phyloP scores from a whole-genome alignment of 2,113 vertebrate species.

The Aviceda subcristata region DNA sequence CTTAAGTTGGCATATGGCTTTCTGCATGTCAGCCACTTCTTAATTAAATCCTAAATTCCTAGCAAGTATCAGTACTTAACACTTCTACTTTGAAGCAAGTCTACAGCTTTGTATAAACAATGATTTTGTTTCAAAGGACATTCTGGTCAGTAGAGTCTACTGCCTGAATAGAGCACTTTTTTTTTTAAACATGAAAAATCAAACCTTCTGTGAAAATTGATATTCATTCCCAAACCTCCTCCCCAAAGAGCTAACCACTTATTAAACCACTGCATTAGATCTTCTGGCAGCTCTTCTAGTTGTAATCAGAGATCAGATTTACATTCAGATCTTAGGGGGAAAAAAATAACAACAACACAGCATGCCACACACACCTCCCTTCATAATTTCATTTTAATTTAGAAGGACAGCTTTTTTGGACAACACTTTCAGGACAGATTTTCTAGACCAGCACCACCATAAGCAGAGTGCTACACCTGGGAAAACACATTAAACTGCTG shows the following conservation, averaged over 20 bases:
- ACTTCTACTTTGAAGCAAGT: neutral
- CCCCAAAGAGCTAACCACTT: neutral
- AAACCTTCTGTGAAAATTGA: neutral
- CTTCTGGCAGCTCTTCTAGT: neutral
- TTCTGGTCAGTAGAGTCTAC: slow-evolving; percentile 20
- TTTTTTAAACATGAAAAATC: neutral
- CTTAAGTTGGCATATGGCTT: neutral
- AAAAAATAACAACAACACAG: neutral
- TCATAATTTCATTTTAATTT: neutral
- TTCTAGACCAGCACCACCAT: neutral
- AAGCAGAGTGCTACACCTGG: neutral
- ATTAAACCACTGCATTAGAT: neutral
- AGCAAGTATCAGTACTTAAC: neutral
- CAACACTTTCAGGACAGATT: neutral
- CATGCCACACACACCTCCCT: neutral
- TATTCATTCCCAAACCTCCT: neutral
- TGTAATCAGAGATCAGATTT: neutral
- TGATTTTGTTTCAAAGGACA: slow-evolving; percentile 28
- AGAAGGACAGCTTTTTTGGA: neutral
- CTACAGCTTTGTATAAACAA: neutral
- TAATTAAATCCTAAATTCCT: neutral
- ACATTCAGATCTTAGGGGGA: neutral
- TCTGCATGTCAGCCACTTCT: neutral
- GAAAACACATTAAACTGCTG: neutral
- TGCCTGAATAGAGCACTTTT: slow-evolving; percentile 15